phyloP scores from a whole-genome alignment of 2,888 invertebrate genomes.

The Amiota communis region DNA sequence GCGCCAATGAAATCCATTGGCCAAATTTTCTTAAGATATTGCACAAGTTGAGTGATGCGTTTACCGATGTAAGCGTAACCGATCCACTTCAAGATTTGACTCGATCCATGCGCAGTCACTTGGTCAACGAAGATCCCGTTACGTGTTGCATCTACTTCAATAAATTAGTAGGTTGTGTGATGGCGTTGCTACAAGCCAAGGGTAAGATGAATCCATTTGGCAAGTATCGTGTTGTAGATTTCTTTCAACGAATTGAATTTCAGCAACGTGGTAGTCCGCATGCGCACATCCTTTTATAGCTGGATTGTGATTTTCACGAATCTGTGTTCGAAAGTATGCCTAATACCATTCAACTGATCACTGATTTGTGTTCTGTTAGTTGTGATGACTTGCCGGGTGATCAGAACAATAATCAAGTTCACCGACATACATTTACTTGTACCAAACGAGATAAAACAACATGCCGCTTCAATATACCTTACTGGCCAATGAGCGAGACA shows the following conservation, averaged over 20 bases:
- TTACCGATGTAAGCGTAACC: not conserved
- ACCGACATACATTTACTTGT: not conserved
- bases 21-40: no score
- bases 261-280: no score
- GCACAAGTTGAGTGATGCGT: not conserved
- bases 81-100: not conserved
- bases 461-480: not conserved
- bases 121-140: conserved; percentile 5
- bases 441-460: no score
- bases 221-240: not conserved
- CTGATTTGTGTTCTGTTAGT: not conserved
- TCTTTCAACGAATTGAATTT: no score
- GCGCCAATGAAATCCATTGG: no score
- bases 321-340: not conserved
- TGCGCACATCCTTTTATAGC: not conserved
- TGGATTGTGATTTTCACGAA: no score
- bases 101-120: not conserved
- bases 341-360: not conserved
- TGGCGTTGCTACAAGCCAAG: not conserved
- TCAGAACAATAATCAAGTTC: not conserved
- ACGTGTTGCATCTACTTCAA: not conserved
- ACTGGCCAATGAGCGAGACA: not conserved
- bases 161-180: not conserved
- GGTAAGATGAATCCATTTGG: not conserved
- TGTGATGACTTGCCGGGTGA: not conserved